These are phyloP conservation scores for Cygnus olor DNA, from an alignment of 2,797 vertebrate species.

Conservation along the genomic window DNA sequence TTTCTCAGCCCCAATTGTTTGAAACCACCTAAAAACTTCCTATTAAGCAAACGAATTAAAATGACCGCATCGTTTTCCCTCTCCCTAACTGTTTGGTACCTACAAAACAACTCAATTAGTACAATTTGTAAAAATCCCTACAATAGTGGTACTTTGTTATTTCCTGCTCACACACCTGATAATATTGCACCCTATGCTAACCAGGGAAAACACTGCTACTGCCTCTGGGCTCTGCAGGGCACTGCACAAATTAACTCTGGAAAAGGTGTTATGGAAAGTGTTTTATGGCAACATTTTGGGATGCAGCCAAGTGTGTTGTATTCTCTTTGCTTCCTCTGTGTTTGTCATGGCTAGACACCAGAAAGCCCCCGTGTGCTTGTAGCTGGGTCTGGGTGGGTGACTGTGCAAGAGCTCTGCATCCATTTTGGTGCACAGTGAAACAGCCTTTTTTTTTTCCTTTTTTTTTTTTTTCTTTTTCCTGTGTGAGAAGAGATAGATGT, in stretches of 20 bases:
- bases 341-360: no score
- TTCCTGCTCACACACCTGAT: not conserved
- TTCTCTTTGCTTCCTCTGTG: not conserved
- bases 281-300: not conserved
- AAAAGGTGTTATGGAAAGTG: not conserved
- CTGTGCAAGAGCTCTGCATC: no score
- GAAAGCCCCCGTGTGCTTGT: no score
- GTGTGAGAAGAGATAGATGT: no score
- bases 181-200: not conserved
- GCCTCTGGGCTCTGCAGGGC: not conserved
- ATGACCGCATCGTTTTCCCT: not conserved
- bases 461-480: no score
- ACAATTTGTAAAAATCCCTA: not conserved
- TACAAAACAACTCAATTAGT: not conserved
- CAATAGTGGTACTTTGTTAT: conserved; percentile 35
- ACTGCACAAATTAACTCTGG: not conserved
- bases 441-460: no score
- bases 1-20: conserved; percentile 28
- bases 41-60: not conserved
- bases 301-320: not conserved
- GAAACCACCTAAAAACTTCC: conserved; percentile 48
- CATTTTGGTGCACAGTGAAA: no score
- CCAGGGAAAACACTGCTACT: not conserved
- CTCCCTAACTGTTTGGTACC: not conserved
- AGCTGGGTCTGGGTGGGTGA: no score